A percentile compares a stretch with the other conserved stretches of the same genome.
These are phyloP conservation scores for Stenodema calcarata DNA, from an alignment of 2,888 invertebrate species.

Conservation along the genomic window DNA sequence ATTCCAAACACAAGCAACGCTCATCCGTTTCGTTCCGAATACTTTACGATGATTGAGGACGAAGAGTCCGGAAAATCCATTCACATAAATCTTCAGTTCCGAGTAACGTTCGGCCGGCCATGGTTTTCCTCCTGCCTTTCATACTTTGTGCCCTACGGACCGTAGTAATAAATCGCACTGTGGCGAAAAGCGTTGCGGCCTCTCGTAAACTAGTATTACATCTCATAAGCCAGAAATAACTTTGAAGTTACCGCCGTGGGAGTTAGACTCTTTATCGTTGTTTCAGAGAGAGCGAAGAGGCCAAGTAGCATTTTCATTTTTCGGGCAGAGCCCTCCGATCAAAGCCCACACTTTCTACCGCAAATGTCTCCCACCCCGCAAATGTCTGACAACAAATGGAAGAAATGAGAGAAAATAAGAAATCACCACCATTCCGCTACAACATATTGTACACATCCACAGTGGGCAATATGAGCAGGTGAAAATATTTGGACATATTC, in stretches of 20 bases:
- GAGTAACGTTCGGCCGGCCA: not conserved
- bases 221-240: not conserved
- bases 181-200: not conserved
- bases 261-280: not conserved
- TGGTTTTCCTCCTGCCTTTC: not conserved
- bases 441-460: too few relatives aligned
- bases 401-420: too few relatives aligned
- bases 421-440: too few relatives aligned
- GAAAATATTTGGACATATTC: too few relatives aligned
- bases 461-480: too few relatives aligned
- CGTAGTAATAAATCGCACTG: not conserved
- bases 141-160: not conserved
- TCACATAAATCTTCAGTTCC: not conserved
- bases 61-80: not conserved
- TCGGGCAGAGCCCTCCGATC: too few relatives aligned
- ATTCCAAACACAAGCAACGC: not conserved
- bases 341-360: too few relatives aligned
- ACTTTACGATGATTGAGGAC: not conserved
- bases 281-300: not conserved
- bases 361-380: too few relatives aligned
- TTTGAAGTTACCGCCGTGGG: not conserved
- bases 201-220: not conserved
- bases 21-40: not conserved
- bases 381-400: too few relatives aligned
- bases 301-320: too few relatives aligned